Percentiles rank a stretch among this genome's conserved stretches.
These are phyloP conservation scores for Labeo rohita DNA, from an alignment of 2,113 vertebrate species.

Conservation along the genomic window DNA sequence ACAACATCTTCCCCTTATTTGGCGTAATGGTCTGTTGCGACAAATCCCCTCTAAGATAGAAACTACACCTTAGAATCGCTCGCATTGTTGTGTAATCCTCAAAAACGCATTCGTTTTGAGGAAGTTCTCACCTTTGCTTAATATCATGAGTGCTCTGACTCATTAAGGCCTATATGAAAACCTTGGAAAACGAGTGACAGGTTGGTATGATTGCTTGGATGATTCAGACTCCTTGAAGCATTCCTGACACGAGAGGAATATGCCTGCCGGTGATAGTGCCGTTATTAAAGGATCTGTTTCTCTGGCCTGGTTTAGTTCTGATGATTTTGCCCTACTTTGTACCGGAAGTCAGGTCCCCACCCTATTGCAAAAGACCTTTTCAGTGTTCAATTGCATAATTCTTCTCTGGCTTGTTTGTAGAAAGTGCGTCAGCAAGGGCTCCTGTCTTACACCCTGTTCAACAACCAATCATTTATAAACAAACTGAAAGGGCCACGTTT, in stretches of 20 bases:
- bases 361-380: slow-evolving; percentile 46
- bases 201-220: background rate
- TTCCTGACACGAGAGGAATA: background rate
- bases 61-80: background rate
- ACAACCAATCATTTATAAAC: slow-evolving; percentile 39
- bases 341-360: slow-evolving; percentile 22
- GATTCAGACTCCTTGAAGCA: slow-evolving; percentile 21
- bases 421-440: slow-evolving; percentile 46
- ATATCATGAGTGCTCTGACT: slow-evolving; percentile 10
- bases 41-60: slow-evolving; percentile 4
- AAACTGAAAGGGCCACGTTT: slow-evolving; percentile 5
- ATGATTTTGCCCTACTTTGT: slow-evolving; percentile 34
- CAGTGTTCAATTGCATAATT: slow-evolving; percentile 46
- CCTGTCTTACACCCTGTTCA: slow-evolving; percentile 39
- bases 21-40: background rate
- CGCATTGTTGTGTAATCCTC: background rate
- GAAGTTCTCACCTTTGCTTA: slow-evolving; percentile 8
- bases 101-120: background rate
- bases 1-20: background rate
- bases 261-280: background rate
- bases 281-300: background rate
- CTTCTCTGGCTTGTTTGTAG: slow-evolving; percentile 8
- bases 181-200: background rate
- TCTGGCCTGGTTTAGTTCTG: slow-evolving; percentile 15
- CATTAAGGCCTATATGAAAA: background rate